Percentiles rank a stretch among this genome's conserved stretches.
Conservation (phyloP, 2,797 vertebrate species). For the Melanotaenia boesemani region DNA sequence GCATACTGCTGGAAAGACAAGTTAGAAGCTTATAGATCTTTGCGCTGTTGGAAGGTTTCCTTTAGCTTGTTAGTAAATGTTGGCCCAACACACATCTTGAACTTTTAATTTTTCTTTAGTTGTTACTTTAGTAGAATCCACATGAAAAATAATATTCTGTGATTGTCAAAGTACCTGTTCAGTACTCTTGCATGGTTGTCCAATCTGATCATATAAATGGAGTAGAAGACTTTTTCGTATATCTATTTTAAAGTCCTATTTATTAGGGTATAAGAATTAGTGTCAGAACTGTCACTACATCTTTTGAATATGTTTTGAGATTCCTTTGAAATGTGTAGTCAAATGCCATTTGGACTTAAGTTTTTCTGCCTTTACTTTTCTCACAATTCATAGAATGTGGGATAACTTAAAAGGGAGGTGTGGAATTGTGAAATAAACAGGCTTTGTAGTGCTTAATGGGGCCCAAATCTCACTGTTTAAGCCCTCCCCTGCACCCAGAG, state of each 20-base stretch:
- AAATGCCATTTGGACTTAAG: constrained; percentile 71
- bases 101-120: constrained; percentile 29
- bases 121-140: constrained; percentile 20
- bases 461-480: constrained; percentile 74
- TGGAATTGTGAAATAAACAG: constrained; percentile 77
- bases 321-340: constrained; percentile 79
- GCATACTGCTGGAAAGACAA: constrained; percentile 51
- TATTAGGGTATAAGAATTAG: constrained; percentile 71
- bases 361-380: constrained; percentile 68
- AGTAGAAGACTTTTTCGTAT: constrained; percentile 47
- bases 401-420: constrained; percentile 74
- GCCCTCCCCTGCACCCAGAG: constrained; percentile 71
- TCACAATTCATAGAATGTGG: constrained; percentile 71
- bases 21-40: constrained; percentile 26
- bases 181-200: constrained; percentile 70
- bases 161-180: constrained; percentile 64
- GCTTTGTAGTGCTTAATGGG: constrained; percentile 79
- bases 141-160: constrained; percentile 21
- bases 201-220: constrained; percentile 64
- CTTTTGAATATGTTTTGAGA: constrained; percentile 73
- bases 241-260: constrained; percentile 55
- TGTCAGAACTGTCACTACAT: constrained; percentile 83
- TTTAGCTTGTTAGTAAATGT: constrained; percentile 26
- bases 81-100: constrained; percentile 35
- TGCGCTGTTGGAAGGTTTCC: constrained; percentile 16